These are phyloP conservation scores for Ceriagrion tenellum DNA, from an alignment of 2,888 invertebrate genomes.

Conservation along the genomic window DNA sequence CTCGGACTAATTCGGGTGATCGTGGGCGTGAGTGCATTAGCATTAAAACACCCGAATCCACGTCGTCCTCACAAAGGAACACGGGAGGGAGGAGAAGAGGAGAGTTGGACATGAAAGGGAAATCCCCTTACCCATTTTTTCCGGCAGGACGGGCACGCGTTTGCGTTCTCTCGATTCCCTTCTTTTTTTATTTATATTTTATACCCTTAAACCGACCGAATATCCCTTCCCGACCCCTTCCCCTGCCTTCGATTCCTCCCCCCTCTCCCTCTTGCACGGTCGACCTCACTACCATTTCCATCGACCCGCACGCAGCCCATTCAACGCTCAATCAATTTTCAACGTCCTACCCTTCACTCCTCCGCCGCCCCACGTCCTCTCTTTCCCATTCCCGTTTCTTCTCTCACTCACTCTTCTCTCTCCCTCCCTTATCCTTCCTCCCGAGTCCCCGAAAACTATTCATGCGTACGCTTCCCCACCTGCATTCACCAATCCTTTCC, in stretches of 20 bases:
- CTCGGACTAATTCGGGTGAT: not conserved
- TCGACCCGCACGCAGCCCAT: not conserved
- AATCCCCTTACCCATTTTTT: not conserved
- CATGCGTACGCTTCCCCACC: not conserved
- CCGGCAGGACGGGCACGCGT: not conserved
- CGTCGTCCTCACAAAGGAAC: not conserved
- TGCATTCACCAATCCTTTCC: not conserved
- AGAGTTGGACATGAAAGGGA: not conserved
- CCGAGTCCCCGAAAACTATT: no score
- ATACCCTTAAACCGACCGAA: not conserved
- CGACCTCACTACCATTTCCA: constrained; percentile 33
- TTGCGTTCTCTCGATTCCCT: not conserved
- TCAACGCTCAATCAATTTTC: constrained; percentile 47
- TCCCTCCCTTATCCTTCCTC: not conserved
- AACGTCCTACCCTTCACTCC: not conserved
- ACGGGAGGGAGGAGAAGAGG: not conserved
- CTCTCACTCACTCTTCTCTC: not conserved
- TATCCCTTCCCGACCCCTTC: not conserved
- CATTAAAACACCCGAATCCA: constrained; percentile 6
- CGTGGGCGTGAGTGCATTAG: not conserved
- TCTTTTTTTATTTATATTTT: not conserved
- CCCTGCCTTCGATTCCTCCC: not conserved
- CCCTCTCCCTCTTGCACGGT: not conserved
- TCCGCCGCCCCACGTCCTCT: not conserved
- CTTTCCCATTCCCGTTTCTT: not conserved